Evolutionary conservation across 2,113 vertebrate species (phyloP).

Genomic region (Paramisgurnus dabryanus): DNA sequence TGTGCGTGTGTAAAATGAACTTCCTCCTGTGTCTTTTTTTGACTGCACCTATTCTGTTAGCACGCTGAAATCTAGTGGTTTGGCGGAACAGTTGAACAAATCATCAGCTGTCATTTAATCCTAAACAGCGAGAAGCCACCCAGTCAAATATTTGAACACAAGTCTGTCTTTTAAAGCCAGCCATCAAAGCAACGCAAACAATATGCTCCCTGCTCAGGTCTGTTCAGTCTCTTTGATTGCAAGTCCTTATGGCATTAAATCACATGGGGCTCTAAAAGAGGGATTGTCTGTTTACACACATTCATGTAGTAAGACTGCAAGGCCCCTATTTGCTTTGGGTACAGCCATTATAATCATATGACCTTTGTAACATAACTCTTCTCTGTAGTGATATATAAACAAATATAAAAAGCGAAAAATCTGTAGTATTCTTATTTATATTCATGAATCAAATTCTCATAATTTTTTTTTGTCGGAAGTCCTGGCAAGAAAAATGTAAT

Average conservation of each 20-base stretch:
- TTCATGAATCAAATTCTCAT: conserved; percentile 8
- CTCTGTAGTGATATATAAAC: not conserved
- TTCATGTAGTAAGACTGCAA: not conserved
- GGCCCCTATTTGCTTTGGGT: conserved; percentile 34
- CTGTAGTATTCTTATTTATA: not conserved
- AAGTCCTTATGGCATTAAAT: not conserved
- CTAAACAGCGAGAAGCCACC: conserved; percentile 1
- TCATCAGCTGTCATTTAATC: conserved; percentile 27
- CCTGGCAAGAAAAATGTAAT: no score
- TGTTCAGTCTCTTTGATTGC: not conserved
- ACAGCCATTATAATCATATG: conserved; percentile 10
- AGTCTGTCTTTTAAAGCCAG: not conserved
- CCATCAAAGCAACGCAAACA: conserved; percentile 6
- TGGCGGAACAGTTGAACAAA: not conserved
- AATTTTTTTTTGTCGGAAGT: not conserved
- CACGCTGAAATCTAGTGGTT: conserved; percentile 18
- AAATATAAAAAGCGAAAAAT: conserved; percentile 1
- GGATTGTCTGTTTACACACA: conserved; percentile 37
- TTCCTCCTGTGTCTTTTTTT: conserved; percentile 14
- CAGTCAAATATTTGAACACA: conserved; percentile 19
- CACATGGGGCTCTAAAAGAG: conserved; percentile 18
- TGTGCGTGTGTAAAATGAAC: conserved; percentile 21
- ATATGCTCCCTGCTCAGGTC: not conserved
- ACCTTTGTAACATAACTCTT: conserved; percentile 17
- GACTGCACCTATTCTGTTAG: conserved; percentile 6